A percentile compares a stretch with the other conserved stretches of the same genome.
These are phyloP conservation scores for Plumapathes pennacea DNA, from an alignment of 92 coral and sea anemone genomes.

Conservation along the genomic window DNA sequence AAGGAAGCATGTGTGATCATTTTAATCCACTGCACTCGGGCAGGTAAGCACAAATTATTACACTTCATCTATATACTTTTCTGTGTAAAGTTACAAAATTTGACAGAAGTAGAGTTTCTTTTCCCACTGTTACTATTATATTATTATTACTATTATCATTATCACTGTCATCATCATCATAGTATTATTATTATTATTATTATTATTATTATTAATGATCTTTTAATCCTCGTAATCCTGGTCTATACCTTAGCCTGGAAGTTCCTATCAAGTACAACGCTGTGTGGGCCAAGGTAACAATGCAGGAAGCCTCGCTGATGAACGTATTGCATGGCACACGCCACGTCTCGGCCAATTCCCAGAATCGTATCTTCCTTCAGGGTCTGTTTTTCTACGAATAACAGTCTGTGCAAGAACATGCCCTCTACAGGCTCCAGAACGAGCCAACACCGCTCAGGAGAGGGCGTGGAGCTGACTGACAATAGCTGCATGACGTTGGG, in stretches of 20 bases:
- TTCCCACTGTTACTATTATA: too few relatives aligned
- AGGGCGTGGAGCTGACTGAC: constrained; percentile 68
- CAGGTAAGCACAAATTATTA: too few relatives aligned
- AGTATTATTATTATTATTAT: too few relatives aligned
- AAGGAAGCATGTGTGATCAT: too few relatives aligned
- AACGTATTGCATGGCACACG: constrained; percentile 83
- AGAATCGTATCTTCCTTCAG: constrained; percentile 74
- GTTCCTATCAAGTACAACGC: constrained; percentile 69
- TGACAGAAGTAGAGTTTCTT: too few relatives aligned
- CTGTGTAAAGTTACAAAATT: too few relatives aligned
- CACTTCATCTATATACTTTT: too few relatives aligned
- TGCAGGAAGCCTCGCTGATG: constrained; percentile 86
- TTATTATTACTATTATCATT: too few relatives aligned
- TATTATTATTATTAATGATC: too few relatives aligned
- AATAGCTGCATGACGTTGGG: constrained; percentile 78
- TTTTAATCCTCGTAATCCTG: too few relatives aligned
- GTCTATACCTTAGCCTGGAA: constrained; percentile 85
- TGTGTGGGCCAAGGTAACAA: constrained; percentile 81
- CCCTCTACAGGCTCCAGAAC: constrained; percentile 75
- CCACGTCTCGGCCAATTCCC: constrained; percentile 69
- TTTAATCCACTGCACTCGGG: too few relatives aligned
- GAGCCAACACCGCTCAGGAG: constrained; percentile 50
- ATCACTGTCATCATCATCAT: too few relatives aligned
- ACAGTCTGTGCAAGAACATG: constrained; percentile 36
- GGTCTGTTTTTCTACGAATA: constrained; percentile 57